These are phyloP conservation scores for Torymus texanus DNA, from an alignment of 2,888 invertebrate genomes.

Conservation along the genomic window DNA sequence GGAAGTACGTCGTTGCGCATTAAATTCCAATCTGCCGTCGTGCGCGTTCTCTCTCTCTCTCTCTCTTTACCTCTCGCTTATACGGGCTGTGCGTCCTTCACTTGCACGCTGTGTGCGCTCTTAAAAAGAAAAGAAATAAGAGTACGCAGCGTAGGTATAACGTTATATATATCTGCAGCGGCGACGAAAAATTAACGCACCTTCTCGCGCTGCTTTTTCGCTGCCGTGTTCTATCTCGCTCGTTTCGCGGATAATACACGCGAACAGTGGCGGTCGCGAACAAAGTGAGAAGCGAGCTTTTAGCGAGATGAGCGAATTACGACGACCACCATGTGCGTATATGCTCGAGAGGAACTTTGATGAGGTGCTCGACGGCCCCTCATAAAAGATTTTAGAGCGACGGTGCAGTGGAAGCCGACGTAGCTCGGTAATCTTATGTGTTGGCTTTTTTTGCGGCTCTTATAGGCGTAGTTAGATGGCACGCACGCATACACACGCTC, in stretches of 20 bases:
- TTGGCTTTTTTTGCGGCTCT: no score
- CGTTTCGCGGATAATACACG: conserved; percentile 3
- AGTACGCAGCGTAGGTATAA: neutral
- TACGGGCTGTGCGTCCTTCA: neutral
- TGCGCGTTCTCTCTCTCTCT: no score
- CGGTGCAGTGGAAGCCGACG: neutral
- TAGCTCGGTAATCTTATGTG: neutral
- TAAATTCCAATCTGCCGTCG: conserved; percentile 12
- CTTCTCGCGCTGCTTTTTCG: neutral
- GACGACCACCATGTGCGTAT: neutral
- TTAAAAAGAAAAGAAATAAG: neutral
- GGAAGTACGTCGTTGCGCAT: conserved; percentile 15
- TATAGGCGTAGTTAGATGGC: no score
- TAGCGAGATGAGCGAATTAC: conserved; percentile 59
- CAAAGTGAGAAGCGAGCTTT: conserved; percentile 59
- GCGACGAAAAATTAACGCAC: neutral
- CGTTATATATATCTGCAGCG: neutral
- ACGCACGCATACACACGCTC: no score
- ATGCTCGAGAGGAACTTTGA: conserved; percentile 49
- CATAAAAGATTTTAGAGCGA: conserved; percentile 58
- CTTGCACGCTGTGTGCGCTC: neutral
- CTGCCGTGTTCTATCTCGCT: no score
- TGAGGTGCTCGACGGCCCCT: conserved; percentile 40
- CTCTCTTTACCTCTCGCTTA: neutral
- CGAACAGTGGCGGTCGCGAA: conserved; percentile 13